Evolutionary conservation across 2,888 invertebrate genomes (phyloP).

Genomic region (Octonoba sinensis): DNA sequence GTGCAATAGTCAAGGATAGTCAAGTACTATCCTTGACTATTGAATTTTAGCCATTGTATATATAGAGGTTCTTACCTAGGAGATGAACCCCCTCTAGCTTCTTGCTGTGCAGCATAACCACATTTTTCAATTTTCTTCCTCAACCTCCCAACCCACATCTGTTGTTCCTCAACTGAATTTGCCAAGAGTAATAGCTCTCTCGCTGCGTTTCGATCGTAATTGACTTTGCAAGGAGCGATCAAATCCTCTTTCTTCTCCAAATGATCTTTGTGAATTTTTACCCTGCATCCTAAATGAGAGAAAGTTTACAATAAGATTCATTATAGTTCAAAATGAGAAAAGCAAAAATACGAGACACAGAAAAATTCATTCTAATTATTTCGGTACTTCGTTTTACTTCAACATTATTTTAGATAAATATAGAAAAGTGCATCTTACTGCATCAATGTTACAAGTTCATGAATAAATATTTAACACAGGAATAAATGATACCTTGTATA

Average conservation of each 20-base stretch:
- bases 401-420: no score
- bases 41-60: no score
- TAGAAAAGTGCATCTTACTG: no score
- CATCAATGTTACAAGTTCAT: no score
- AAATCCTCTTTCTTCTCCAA: constrained; percentile 86
- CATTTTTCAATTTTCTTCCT: constrained; percentile 66
- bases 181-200: constrained; percentile 83
- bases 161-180: constrained; percentile 64
- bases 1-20: no score
- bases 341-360: background rate
- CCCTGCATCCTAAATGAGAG: constrained; percentile 83
- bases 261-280: constrained; percentile 98
- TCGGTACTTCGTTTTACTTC: background rate
- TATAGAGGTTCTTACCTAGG: constrained; percentile 36
- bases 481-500: no score
- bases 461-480: no score
- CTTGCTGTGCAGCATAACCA: constrained; percentile 66
- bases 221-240: constrained; percentile 95
- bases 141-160: constrained; percentile 66
- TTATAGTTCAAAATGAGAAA: background rate
- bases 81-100: constrained; percentile 49
- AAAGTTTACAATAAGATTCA: background rate
- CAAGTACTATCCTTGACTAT: no score
- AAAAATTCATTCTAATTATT: background rate
- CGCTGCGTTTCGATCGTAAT: constrained; percentile 92